Evolutionary conservation across 2,888 invertebrate genomes (phyloP).

Genomic region (Stegana nigrithorax): DNA sequence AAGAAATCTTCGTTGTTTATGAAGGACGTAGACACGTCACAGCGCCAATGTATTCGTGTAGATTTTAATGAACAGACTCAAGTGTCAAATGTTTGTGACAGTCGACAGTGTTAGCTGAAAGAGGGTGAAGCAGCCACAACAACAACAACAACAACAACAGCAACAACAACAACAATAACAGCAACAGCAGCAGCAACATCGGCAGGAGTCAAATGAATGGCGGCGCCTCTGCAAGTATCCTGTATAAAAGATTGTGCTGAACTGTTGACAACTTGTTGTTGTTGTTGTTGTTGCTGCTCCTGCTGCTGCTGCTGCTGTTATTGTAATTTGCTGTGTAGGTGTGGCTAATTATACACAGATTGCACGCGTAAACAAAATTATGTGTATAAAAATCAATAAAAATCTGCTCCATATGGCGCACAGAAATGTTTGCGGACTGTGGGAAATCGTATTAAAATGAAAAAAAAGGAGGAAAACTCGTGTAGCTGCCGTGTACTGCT

Average conservation of each 20-base stretch:
- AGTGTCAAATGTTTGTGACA: slow-evolving; percentile 48
- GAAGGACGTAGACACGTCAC: too few species aligned
- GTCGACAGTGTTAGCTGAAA: not conserved
- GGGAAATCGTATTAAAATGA: too few species aligned
- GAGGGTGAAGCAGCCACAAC: not conserved
- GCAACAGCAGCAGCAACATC: not conserved
- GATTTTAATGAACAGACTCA: slow-evolving; percentile 32
- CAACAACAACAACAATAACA: not conserved
- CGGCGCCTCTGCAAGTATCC: too few species aligned
- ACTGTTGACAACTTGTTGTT: slow-evolving; percentile 1
- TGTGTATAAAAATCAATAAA: slow-evolving; percentile 24
- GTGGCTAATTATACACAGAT: slow-evolving; percentile 49
- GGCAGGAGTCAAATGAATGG: not conserved
- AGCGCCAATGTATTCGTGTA: too few species aligned
- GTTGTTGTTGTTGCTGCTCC: too few species aligned
- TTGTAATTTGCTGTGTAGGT: slow-evolving; percentile 30
- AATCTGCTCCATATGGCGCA: too few species aligned
- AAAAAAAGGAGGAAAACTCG: slow-evolving; percentile 5
- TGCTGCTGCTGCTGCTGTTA: too few species aligned
- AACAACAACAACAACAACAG: not conserved
- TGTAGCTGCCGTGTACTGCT: too few species aligned
- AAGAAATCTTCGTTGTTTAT: too few species aligned
- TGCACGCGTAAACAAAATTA: slow-evolving; percentile 16
- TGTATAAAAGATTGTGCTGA: not conserved
- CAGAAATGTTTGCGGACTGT: too few species aligned